Evolutionary conservation across 1,140 invertebrate genomes (phyloP), one percentile per base, ranked within the genome.

Genomic region (Brachionus angularis): DNA sequence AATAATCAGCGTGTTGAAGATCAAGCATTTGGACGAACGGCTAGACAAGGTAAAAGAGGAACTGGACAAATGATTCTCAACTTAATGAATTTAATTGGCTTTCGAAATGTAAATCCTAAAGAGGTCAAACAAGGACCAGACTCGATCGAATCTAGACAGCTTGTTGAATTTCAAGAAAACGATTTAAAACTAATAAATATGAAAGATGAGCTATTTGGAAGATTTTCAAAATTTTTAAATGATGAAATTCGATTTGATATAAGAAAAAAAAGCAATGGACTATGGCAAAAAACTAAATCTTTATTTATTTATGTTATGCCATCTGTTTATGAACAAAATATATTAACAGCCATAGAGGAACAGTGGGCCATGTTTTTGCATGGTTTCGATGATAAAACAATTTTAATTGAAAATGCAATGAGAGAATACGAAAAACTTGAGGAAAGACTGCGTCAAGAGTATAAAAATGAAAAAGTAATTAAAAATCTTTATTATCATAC

Each of bases 1-100:
- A n/a, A 10, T n/a, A 67, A 67, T 67, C 23, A 29, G 36, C n/a
- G 61, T 14, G 61, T 67, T n/a, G 61, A 67, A 36, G 25, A 44
- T 29, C 61, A 67, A 50, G 39, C 36, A 5, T 44, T 44, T 34
- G 61, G 61, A 8, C 1, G 61, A 31, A 67, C 61, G 8, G 18
- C 61, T 25, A 5, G 61, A 46, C 36, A 44, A 33, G 61, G 61
- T 10, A 67, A 67, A 23, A 3, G 7, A 25, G 61, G 61, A 1
- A 47, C 61, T 0, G 36, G 18, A 1, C 39, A 23, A 27, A 16
- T 61, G 29, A 34, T 61, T 2, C 1, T 61, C 1, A n/a, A n/a
- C n/a, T n/a, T n/a, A n/a, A n/a, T n/a, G n/a, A n/a, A n/a, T n/a
- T n/a, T n/a, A n/a, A n/a, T n/a, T n/a, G n/a, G n/a, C n/a, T n/a